A percentile compares a stretch with the other conserved stretches of the same genome.
Evolutionary conservation across 35 echinoderm and acorn worm species (phyloP).

Genomic region (Acanthaster planci): DNA sequence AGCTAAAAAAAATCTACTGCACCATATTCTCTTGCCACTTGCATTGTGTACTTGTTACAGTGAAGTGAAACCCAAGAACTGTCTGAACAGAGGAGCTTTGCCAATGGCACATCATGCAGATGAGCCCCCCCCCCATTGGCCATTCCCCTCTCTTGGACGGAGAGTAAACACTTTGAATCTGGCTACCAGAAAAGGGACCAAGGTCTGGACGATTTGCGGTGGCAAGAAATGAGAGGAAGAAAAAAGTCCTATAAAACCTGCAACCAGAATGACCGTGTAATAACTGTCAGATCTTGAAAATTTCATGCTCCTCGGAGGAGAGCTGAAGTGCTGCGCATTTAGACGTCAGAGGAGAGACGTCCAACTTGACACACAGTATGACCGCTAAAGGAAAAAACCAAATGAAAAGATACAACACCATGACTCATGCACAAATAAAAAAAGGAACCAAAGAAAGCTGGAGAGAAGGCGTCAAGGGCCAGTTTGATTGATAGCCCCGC

Average conservation of each 20-base stretch:
- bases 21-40: too few species aligned
- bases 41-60: too few species aligned
- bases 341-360: not conserved
- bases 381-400: too few species aligned
- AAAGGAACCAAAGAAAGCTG: not conserved
- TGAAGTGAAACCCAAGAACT: too few species aligned
- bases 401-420: not conserved
- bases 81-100: too few species aligned
- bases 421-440: not conserved
- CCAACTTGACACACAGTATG: conserved; percentile 1
- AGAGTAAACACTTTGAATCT: conserved; percentile 6
- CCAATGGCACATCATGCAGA: too few species aligned
- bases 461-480: not conserved
- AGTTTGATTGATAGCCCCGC: conserved; percentile 13
- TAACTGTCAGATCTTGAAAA: conserved; percentile 17
- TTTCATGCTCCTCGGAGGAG: not conserved
- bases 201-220: too few species aligned
- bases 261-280: conserved; percentile 11
- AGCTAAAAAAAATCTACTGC: too few species aligned
- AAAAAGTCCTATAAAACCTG: not conserved
- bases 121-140: not conserved
- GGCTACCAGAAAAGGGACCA: not conserved
- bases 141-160: conserved; percentile 1
- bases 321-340: conserved; percentile 18
- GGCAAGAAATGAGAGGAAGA: too few species aligned